Evolutionary conservation across 2,113 vertebrate species (phyloP), one percentile per base, ranked within the genome.

Genomic region (Oncorhynchus nerka): DNA sequence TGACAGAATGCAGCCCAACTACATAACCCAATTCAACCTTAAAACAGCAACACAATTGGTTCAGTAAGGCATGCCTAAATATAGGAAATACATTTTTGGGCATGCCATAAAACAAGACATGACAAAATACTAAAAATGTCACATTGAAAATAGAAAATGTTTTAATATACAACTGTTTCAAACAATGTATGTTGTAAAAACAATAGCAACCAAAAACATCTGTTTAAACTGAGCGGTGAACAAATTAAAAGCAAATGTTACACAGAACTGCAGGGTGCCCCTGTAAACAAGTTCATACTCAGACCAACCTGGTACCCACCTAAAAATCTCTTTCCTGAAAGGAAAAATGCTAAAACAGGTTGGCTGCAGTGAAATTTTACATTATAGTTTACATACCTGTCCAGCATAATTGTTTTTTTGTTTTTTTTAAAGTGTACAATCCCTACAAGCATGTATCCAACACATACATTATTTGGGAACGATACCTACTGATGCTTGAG

Each of bases 131-230:
- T 0, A 45, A 61, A 62, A 45, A 45, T 3, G 3, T 3, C 13
- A 62, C 7, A 89, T 77, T 85, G 30, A 91, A 89, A 89, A 93
- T 94, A 94, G 89, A 94, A 94, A 94, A 94, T 90, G 90, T 92
- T 94, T 94, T 94, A 94, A 94, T 94, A 85, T 91, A 93, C 92
- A 94, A 89, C 85, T 77, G 87, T 87, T 94, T 88, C 86, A 91
- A 93, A 94, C 92, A 91, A 92, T 77, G 84, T 67, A 57, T 81
- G 84, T 86, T 81, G 90, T 93, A 92, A 92, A 92, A 93, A 92
- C 89, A 91, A 92, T 73, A 88, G 70, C 78, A 82, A 89, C 81
- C 86, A 92, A 85, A 88, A 81, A 85, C 84, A 89, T 86, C 49
- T 77, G 86, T 81, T 81, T 55, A 76, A 72, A 81, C 22, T 75